Conservation (phyloP, 1,140 invertebrate genomes). For the Atta texana region DNA sequence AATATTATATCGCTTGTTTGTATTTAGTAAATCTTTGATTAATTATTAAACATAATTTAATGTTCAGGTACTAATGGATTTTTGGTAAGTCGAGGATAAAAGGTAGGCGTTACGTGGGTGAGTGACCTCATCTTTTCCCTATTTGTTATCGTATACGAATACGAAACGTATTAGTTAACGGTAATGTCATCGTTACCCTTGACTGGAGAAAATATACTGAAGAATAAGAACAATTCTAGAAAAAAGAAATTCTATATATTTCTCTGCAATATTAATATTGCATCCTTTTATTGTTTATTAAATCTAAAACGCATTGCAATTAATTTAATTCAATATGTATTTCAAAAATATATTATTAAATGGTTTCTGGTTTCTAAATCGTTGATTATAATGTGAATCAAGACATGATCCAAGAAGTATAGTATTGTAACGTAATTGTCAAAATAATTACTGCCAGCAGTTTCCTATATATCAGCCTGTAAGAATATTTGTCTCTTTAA, state of each 20-base stretch:
- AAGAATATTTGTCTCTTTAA: slow-evolving; percentile 39
- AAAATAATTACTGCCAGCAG: slow-evolving; percentile 12
- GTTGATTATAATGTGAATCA: background rate
- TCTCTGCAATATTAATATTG: background rate
- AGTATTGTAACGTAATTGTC: background rate
- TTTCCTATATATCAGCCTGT: slow-evolving; percentile 26
- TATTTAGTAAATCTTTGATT: background rate
- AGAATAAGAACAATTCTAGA: background rate
- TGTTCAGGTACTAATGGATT: slow-evolving; percentile 31
- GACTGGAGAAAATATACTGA: background rate
- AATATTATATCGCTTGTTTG: background rate
- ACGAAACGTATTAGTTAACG: slow-evolving; percentile 20
- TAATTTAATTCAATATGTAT: background rate
- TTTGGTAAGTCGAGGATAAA: slow-evolving; percentile 39
- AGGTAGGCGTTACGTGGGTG: slow-evolving; percentile 61
- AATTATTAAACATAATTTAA: background rate
- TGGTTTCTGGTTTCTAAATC: background rate
- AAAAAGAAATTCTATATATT: slow-evolving; percentile 27
- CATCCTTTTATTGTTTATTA: background rate
- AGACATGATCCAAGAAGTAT: background rate
- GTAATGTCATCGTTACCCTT: slow-evolving; percentile 52
- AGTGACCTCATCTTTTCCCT: slow-evolving; percentile 37
- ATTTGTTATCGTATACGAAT: slow-evolving; percentile 11
- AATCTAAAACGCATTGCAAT: background rate
- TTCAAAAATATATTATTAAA: slow-evolving; percentile 12